Conservation (phyloP, 2,113 vertebrate species). For the Megaceryle maxima region DNA sequence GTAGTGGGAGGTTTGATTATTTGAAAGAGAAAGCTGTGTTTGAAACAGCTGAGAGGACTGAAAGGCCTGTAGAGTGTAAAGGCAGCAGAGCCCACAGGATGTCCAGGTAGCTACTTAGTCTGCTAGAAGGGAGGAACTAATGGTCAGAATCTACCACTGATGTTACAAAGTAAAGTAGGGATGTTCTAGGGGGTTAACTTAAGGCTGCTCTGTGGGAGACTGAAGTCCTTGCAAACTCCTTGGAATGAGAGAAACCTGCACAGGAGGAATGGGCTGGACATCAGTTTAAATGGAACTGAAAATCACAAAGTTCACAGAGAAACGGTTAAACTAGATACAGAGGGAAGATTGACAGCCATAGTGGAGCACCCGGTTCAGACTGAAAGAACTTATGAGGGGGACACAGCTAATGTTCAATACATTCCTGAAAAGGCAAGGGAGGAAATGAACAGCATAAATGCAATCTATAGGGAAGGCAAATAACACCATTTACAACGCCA, state of each 20-base stretch:
- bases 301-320: not conserved
- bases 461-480: not conserved
- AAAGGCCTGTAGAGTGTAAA: not conserved
- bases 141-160: not conserved
- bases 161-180: not conserved
- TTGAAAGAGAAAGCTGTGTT: not conserved
- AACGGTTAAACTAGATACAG: not conserved
- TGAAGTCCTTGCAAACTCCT: not conserved
- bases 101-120: not conserved
- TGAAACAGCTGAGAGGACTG: not conserved
- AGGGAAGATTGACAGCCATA: not conserved
- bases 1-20: not conserved
- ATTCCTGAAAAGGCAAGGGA: not conserved
- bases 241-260: not conserved
- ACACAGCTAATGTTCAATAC: not conserved
- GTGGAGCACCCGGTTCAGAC: not conserved
- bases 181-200: not conserved
- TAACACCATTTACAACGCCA: not conserved
- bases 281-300: not conserved
- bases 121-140: not conserved
- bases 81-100: not conserved
- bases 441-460: not conserved
- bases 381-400: not conserved
- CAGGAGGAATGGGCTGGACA: not conserved
- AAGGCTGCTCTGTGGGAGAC: not conserved